Base-by-base conservation (phyloP, 2,888 invertebrate species). In the Nymphalis c-album region DNA sequence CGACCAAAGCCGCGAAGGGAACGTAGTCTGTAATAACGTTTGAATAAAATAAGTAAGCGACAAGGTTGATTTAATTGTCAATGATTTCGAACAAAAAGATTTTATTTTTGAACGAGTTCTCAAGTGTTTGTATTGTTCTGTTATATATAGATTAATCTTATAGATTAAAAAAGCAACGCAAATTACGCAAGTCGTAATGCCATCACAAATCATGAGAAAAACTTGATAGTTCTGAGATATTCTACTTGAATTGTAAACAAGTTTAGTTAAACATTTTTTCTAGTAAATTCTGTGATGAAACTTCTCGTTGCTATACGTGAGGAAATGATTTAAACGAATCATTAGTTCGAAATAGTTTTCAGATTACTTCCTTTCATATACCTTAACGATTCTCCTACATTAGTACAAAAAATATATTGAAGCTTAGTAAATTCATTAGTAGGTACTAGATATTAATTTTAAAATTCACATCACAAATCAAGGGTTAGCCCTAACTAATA, bases 401-500 rank as follows among this genome's bases (percentile, higher is more conserved):
- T 13, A 17, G 17, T 55, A 17, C 31, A 55, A 26, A 31, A 31
- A 31, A 31, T 53, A 18, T 20, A 51, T 6, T 22, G 16, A 13
- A 13, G 22, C 40, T 40, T 40, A 13, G 13, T 40, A 40, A 13
- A 48, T 16, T 16, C 20, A 53, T 46, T 35, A 35, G 31, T 50
- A 13, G 31, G 16, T 60, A 60, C 7, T 7, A 45, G n/a, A 40
- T 8, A 55, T 10, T 26, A 57, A 68, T 70, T 40, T 40, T 71
- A 68, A 58, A 64, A 73, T 72, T 69, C 68, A 58, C 4, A 48
- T 65, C 65, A 64, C 63, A 70, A 45, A 64, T 46, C 66, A 68
- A 73, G 70, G 76, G 73, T 62, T 50, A 57, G 55, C 67, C 72
- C 72, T 72, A 66, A 66, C 69, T 64, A 60, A 70, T 51, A 72